Conservation (phyloP, 1,140 invertebrate species). For the Leptinotarsa texana region DNA sequence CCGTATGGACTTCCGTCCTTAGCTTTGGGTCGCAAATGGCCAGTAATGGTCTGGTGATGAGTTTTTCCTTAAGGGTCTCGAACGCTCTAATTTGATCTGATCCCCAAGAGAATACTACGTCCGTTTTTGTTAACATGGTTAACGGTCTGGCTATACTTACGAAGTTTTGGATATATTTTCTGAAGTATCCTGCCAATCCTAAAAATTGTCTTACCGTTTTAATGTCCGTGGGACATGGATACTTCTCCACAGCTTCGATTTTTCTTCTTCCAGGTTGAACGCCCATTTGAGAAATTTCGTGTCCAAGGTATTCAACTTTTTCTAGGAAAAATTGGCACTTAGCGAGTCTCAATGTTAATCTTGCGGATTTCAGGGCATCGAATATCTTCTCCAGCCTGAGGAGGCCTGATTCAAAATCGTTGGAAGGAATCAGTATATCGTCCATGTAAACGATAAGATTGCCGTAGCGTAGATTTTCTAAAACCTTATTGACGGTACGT, state of each 20-base stretch:
- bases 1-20: conserved; percentile 24
- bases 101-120: conserved; percentile 33
- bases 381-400: conserved; percentile 41
- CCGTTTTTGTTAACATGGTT: conserved; percentile 30
- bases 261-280: conserved; percentile 40
- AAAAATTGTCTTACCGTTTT: conserved; percentile 52
- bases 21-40: conserved; percentile 14
- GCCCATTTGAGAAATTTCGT: conserved; percentile 32
- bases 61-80: conserved; percentile 17
- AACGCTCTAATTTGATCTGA: conserved; percentile 31
- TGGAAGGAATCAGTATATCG: conserved; percentile 43
- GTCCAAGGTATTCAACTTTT: conserved; percentile 31
- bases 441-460: conserved; percentile 41
- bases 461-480: conserved; percentile 39
- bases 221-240: conserved; percentile 39
- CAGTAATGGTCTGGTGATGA: conserved; percentile 18
- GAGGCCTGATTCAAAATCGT: conserved; percentile 38
- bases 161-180: conserved; percentile 43
- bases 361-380: conserved; percentile 24
- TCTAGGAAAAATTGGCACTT: conserved; percentile 36
- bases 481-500: conserved; percentile 51
- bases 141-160: conserved; percentile 37
- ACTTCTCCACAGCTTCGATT: conserved; percentile 35
- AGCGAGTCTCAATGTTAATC: conserved; percentile 31
- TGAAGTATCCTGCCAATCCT: conserved; percentile 51